Conservation (phyloP, 2,113 vertebrate species). For the Chloebia gouldiae region DNA sequence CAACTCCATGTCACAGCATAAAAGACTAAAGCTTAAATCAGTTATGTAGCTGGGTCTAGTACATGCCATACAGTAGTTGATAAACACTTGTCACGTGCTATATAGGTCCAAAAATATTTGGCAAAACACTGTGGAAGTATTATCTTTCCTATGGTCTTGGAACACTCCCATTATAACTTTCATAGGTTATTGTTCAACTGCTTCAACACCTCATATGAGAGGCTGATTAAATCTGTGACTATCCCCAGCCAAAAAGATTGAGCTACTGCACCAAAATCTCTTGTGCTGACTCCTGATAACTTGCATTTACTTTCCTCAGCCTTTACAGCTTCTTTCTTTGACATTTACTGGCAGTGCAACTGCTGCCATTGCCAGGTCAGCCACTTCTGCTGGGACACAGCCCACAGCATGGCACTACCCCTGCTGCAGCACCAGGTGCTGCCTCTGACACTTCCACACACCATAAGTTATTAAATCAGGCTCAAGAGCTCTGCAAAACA, state of each 20-base stretch:
- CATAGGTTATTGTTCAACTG: neutral
- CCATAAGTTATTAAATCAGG: neutral
- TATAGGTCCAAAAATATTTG: neutral
- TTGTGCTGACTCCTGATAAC: neutral
- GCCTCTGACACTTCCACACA: neutral
- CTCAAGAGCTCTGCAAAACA: neutral
- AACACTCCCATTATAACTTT: neutral
- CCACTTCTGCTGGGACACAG: neutral
- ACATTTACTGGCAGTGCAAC: neutral
- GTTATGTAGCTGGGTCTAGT: neutral
- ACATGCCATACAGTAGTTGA: neutral
- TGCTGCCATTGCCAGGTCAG: neutral
- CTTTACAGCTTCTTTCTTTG: neutral
- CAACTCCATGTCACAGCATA: neutral
- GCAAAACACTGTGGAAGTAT: neutral
- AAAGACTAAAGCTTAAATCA: neutral
- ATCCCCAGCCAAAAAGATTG: neutral
- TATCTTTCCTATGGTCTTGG: neutral
- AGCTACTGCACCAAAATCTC: neutral
- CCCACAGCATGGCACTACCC: accelerated
- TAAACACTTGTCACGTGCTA: neutral
- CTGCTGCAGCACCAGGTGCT: neutral
- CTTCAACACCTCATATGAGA: neutral
- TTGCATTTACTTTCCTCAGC: neutral
- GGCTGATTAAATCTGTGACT: neutral